Evolutionary conservation across 2,797 vertebrate genomes (phyloP).

Genomic region (Diplodus sargus): DNA sequence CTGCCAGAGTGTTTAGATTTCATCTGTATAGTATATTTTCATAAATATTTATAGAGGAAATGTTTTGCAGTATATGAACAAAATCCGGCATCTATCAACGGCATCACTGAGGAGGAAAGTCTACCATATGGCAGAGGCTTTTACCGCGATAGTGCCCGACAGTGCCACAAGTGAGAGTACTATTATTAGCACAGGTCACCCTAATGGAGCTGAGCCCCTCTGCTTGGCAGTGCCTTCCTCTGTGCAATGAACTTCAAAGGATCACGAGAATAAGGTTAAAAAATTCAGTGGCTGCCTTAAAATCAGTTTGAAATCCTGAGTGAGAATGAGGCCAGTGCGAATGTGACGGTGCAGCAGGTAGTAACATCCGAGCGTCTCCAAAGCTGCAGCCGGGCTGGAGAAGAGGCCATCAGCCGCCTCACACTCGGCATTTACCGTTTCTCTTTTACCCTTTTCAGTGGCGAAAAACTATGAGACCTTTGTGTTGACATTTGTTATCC

Average conservation of each 20-base stretch:
- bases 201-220: conserved; percentile 56
- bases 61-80: conserved; percentile 3
- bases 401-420: conserved; percentile 35
- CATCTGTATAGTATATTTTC: conserved; percentile 6
- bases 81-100: conserved; percentile 10
- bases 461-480: conserved; percentile 60
- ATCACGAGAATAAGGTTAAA: conserved; percentile 67
- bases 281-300: conserved; percentile 61
- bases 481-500: conserved; percentile 62
- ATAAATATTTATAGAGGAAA: conserved; percentile 10
- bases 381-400: conserved; percentile 24
- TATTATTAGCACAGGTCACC: conserved; percentile 72
- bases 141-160: conserved; percentile 41
- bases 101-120: conserved; percentile 16
- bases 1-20: background rate
- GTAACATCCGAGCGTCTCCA: conserved; percentile 30
- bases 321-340: conserved; percentile 47
- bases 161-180: conserved; percentile 41
- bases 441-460: conserved; percentile 56
- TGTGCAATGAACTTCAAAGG: conserved; percentile 69
- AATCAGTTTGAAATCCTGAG: conserved; percentile 69
- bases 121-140: conserved; percentile 26
- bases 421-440: conserved; percentile 44
- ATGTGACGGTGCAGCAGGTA: conserved; percentile 20
- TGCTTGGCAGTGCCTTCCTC: conserved; percentile 54